These are phyloP conservation scores for Cichlasoma orientale DNA, from an alignment of 2,797 vertebrate species.

Conservation along the genomic window DNA sequence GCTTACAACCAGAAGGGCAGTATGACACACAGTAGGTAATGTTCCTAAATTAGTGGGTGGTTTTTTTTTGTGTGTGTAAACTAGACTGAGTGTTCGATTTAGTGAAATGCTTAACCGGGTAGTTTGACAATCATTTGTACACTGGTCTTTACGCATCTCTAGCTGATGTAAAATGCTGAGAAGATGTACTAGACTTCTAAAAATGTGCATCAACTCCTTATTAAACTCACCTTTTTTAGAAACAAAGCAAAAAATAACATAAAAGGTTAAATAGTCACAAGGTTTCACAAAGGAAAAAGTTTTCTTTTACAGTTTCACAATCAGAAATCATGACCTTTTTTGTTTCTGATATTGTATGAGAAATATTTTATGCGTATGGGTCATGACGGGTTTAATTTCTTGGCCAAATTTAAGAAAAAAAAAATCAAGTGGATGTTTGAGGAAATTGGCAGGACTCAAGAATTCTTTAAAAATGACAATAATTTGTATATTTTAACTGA, in stretches of 20 bases:
- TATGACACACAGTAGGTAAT: slow-evolving; percentile 1
- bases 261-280: background rate
- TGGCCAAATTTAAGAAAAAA: background rate
- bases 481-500: background rate
- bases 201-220: background rate
- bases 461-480: background rate
- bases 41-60: slow-evolving; percentile 10
- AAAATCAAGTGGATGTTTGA: background rate
- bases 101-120: background rate
- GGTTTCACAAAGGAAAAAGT: background rate
- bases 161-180: background rate
- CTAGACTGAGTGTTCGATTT: background rate
- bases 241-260: background rate
- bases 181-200: background rate
- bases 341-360: background rate
- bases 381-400: background rate
- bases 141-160: background rate
- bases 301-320: background rate
- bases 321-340: background rate
- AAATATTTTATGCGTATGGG: background rate
- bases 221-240: background rate
- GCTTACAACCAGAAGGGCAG: slow-evolving; percentile 22
- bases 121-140: background rate
- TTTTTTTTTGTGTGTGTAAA: background rate
- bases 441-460: background rate